These are phyloP conservation scores for Penaeus indicus DNA, from an alignment of 1,140 invertebrate species.

Conservation along the genomic window DNA sequence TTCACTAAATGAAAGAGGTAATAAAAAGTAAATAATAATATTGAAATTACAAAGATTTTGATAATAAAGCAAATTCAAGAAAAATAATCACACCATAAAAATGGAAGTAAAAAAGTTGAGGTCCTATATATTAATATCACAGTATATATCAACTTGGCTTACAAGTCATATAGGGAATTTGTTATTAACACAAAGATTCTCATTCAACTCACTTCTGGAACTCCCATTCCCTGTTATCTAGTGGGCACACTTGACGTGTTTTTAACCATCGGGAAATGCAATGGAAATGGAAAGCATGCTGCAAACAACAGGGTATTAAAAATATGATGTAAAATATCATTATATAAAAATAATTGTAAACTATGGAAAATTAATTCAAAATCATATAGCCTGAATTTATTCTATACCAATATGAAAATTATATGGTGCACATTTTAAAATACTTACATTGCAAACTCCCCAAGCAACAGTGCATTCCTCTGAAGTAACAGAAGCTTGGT, in stretches of 20 bases:
- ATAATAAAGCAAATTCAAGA: too few species aligned
- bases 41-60: neutral
- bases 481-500: conserved; percentile 97
- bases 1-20: too few species aligned
- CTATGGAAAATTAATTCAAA: too few species aligned
- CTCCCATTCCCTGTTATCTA: conserved; percentile 99
- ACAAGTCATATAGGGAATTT: too few species aligned
- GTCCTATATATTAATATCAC: too few species aligned
- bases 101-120: too few species aligned
- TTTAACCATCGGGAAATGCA: conserved; percentile 99
- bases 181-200: too few species aligned
- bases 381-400: too few species aligned
- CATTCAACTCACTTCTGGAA: conserved; percentile 88
- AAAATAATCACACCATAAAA: neutral
- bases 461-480: conserved; percentile 99
- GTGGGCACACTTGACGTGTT: conserved; percentile 97
- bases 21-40: too few species aligned
- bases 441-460: conserved; percentile 97
- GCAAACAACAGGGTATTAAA: conserved; percentile 16
- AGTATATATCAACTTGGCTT: too few species aligned
- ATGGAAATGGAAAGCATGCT: conserved; percentile 99
- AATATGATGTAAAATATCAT: neutral
- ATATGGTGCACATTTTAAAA: neutral
- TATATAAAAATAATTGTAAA: too few species aligned
- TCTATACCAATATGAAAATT: neutral